Base-by-base conservation (phyloP, 2,888 invertebrate genomes). In the Melanostoma mellinum region DNA sequence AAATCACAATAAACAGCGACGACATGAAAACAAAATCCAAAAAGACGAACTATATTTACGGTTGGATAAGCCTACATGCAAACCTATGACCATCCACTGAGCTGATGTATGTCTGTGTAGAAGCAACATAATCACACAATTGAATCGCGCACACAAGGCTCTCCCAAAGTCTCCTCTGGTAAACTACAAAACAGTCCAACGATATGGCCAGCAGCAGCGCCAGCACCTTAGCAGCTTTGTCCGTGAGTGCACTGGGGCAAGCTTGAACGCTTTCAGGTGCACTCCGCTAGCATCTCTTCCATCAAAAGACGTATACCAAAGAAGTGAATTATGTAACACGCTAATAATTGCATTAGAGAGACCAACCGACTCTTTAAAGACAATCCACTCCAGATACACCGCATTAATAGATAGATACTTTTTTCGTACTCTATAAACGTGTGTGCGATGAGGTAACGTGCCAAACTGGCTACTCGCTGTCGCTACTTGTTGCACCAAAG, bases 261-360 rank as follows among this genome's bases (percentile, higher is more conserved):
- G 78, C 78, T 63, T 82, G 68, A 78, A 73, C 53, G 68, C 61
- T 82, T 56, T 75, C 8, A 50, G 60, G 71, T 44, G 71, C 76
- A 55, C 50, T 71, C 65, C 55, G 6, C 55, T 38, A 35, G 5
- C 35, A 60, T 48, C 8, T 50, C 8, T n/a, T 8, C 20, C 40
- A 61, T 42, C 40, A 58, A 61, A 56, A 58, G 72, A 61, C 53
- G 50, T 68, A 50, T 68, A 50, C 60, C 53, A 67, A 63, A 46
- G 77, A 82, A 73, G 77, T 68, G 65, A 82, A 82, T 84, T 84
- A 79, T 84, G 84, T 79, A 84, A 84, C 79, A 84, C 74, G 79
- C 84, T 84, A 79, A 84, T 84, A 84, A 79, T 84, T 84, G 84
- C 84, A 84, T 84, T 84, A 78, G 74, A 75, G 48, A 73, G 68